These are phyloP conservation scores for Rostratula benghalensis DNA, from an alignment of 2,113 vertebrate species.

Conservation along the genomic window DNA sequence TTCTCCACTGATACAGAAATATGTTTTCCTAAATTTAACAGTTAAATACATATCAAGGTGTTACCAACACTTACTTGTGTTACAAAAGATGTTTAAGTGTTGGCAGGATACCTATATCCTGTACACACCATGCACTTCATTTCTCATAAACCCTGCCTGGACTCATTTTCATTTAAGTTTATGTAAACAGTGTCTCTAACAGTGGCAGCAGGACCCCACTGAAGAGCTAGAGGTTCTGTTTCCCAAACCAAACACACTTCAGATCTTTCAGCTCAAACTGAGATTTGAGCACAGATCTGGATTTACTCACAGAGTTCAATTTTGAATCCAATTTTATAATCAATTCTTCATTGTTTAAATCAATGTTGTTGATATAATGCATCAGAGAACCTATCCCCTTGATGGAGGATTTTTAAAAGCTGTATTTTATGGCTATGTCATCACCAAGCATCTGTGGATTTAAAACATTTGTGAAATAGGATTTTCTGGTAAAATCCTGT, in stretches of 20 bases:
- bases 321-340: conserved; percentile 45
- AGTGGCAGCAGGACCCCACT: background rate
- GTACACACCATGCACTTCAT: background rate
- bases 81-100: background rate
- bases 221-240: background rate
- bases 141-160: background rate
- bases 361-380: conserved; percentile 44
- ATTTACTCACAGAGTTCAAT: background rate
- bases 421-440: conserved; percentile 46
- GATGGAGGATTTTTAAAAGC: conserved; percentile 39
- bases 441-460: conserved; percentile 41
- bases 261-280: background rate
- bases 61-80: background rate
- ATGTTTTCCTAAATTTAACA: background rate
- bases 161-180: background rate
- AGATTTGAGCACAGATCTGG: conserved; percentile 18
- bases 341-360: conserved; percentile 58
- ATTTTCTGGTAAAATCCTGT: conserved; percentile 65
- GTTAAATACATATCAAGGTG: background rate
- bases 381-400: conserved; percentile 25
- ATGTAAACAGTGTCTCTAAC: background rate
- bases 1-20: background rate
- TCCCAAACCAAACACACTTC: background rate
- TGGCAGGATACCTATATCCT: background rate
- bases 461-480: conserved; percentile 46